These are phyloP conservation scores for Piprites chloris DNA, from an alignment of 2,113 vertebrate genomes.

Conservation along the genomic window DNA sequence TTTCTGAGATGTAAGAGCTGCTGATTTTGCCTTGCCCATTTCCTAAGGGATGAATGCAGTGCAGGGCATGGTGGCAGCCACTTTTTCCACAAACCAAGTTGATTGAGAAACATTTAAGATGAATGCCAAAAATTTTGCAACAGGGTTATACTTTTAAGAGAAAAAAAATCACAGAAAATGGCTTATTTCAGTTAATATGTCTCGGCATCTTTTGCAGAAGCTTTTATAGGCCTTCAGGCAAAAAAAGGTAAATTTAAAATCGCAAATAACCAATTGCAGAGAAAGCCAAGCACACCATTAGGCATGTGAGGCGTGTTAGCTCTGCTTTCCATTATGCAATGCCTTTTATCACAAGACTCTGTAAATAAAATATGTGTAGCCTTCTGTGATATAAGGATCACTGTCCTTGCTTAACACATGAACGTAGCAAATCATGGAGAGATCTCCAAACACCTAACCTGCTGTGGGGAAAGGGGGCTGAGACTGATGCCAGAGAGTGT, in stretches of 20 bases:
- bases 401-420: neutral
- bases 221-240: neutral
- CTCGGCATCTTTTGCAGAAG: neutral
- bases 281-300: neutral
- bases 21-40: neutral
- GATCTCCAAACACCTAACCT: neutral
- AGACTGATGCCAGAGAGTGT: neutral
- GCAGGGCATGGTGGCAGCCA: rapidly evolving
- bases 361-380: neutral
- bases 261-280: neutral
- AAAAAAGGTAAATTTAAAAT: neutral
- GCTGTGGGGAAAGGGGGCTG: neutral
- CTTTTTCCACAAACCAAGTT: neutral
- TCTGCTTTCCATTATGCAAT: neutral
- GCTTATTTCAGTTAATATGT: neutral
- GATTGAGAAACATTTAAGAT: neutral
- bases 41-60: neutral
- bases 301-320: neutral
- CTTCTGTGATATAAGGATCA: neutral
- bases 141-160: neutral
- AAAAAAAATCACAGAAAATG: neutral
- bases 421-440: rapidly evolving
- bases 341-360: neutral
- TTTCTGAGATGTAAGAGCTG: neutral
- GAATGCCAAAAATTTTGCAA: neutral